Evolutionary conservation across 23 tunicate genomes (phyloP).

Genomic region (Trididemnum nubilum): DNA sequence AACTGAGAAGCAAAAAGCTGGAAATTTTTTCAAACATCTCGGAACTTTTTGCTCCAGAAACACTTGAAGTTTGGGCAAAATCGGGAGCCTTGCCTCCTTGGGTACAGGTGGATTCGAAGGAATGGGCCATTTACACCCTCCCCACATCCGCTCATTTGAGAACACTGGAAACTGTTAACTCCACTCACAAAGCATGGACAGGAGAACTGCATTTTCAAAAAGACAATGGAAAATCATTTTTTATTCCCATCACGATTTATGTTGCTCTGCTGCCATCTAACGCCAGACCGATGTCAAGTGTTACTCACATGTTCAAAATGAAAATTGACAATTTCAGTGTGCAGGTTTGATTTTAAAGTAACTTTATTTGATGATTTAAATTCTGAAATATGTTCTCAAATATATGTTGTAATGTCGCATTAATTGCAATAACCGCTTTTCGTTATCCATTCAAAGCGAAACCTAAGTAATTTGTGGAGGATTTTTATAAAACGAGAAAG

Average conservation of each 20-base stretch:
- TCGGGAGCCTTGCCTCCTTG: constrained; percentile 24
- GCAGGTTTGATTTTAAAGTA: constrained; percentile 46
- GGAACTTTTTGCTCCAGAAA: background rate
- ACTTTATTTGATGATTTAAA: too few relatives aligned
- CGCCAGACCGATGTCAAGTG: background rate
- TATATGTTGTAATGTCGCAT: too few relatives aligned
- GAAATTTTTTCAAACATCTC: background rate
- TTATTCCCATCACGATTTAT: constrained; percentile 14
- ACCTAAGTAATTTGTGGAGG: too few relatives aligned
- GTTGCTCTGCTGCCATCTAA: constrained; percentile 11
- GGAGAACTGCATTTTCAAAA: constrained; percentile 47
- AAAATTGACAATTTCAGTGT: constrained; percentile 48
- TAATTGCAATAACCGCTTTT: too few relatives aligned
- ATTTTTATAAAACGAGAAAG: too few relatives aligned
- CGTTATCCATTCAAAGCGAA: too few relatives aligned
- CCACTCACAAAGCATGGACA: constrained; percentile 59
- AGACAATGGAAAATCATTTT: constrained; percentile 22
- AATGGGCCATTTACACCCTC: constrained; percentile 29
- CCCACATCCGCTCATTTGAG: constrained; percentile 38
- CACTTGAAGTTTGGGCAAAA: background rate
- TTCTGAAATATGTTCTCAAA: too few relatives aligned
- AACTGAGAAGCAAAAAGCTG: background rate
- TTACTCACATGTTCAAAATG: constrained; percentile 52
- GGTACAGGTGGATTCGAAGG: constrained; percentile 39
- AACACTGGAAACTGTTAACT: constrained; percentile 31